Evolutionary conservation across 2,888 invertebrate genomes (phyloP), one percentile per base, ranked within the genome.

Genomic region (Crossocerus cetratus): DNA sequence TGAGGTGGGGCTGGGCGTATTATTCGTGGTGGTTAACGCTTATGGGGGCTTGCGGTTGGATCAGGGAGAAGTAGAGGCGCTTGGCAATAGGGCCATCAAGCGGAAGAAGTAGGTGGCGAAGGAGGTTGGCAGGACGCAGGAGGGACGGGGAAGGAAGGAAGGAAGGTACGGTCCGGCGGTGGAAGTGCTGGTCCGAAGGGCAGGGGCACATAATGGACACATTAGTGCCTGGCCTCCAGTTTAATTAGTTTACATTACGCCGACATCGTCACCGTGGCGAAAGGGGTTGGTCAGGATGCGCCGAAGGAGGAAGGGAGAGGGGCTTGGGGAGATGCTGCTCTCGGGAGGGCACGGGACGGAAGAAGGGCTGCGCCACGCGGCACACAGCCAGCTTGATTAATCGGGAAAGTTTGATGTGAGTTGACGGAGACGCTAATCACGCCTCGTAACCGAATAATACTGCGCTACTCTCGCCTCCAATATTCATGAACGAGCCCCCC

Each of bases 161-260:
- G 8, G 32, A 32, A 32, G 32, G 32, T 32, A 32, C 32, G 80
- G 83, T 70, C 70, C 68, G 74, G 74, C 69, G 78, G 74, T 77
- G 32, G 32, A 32, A 32, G 32, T 32, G 32, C 8, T 32, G 77
- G 80, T 81, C 75, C 75, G 84, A 84, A 83, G 49, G 81, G 84
- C 84, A 81, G 82, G 79, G 81, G 76, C 80, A 84, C 86, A 87
- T 89, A 89, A 89, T 89, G 89, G 89, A 88, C 86, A 86, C 89
- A 89, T 89, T 89, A 89, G 87, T 87, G 86, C 86, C 81, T 82
- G 86, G 85, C 86, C 88, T 87, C 87, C 83, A 83, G 86, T 89
- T 89, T 89, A 89, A 89, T 89, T 89, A 89, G 89, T 89, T 89
- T 88, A 88, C 89, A 89, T 89, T 89, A 89, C 85, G 84, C 84